Evolutionary conservation across 2,888 invertebrate genomes (phyloP).

Genomic region (Sthenelais limicola): DNA sequence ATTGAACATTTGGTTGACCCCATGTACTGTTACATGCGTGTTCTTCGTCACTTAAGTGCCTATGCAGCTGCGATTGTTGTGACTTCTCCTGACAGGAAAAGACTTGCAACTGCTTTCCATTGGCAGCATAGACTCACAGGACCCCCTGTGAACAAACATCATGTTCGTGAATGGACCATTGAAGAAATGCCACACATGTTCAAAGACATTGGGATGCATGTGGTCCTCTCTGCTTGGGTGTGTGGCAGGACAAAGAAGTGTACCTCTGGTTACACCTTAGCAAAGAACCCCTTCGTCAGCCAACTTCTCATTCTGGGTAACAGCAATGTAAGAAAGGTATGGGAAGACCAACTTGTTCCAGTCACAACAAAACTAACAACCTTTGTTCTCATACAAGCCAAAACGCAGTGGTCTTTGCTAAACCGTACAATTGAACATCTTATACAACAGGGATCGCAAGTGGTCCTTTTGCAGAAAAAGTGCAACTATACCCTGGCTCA

Average conservation of each 20-base stretch:
- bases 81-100: slow-evolving; percentile 23
- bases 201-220: slow-evolving; percentile 22
- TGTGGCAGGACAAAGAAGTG: not conserved
- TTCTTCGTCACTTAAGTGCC: not conserved
- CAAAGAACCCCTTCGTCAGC: not conserved
- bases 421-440: not conserved
- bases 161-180: slow-evolving; percentile 32
- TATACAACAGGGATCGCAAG: not conserved
- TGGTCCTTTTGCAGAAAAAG: slow-evolving; percentile 7
- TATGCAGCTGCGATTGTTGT: slow-evolving; percentile 26
- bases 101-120: slow-evolving; percentile 18
- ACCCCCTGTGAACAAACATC: slow-evolving; percentile 12
- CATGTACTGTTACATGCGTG: slow-evolving; percentile 15
- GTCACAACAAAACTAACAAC: slow-evolving; percentile 10
- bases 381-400: slow-evolving; percentile 20
- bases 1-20: slow-evolving; percentile 31
- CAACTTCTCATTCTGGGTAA: slow-evolving; percentile 20
- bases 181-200: slow-evolving; percentile 1
- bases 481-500: slow-evolving; percentile 10
- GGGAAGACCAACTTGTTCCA: slow-evolving; percentile 3
- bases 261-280: not conserved
- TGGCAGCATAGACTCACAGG: slow-evolving; percentile 10
- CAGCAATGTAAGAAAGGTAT: not conserved
- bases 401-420: not conserved
- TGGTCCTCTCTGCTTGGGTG: not conserved